phyloP scores from a whole-genome alignment of 2,888 invertebrate genomes.

The Pomacea canaliculata region DNA sequence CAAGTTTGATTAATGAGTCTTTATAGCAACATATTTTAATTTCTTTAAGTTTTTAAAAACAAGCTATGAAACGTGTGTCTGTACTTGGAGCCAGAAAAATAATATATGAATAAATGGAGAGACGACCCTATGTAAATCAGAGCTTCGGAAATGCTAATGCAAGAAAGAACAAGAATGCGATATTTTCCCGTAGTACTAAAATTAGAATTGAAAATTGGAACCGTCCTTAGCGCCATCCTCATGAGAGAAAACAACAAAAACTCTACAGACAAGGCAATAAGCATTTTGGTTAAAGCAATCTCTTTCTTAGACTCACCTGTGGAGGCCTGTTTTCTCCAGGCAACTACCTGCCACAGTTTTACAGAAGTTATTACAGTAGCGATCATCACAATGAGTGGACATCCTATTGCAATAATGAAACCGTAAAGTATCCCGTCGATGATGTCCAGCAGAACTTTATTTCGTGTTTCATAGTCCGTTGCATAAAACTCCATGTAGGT shows the following conservation, averaged over 20 bases:
- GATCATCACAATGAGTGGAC: neutral
- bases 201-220: neutral
- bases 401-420: neutral
- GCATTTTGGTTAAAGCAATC: conserved; percentile 2
- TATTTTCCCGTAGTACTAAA: neutral
- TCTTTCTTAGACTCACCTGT: neutral
- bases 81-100: neutral
- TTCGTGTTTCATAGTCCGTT: neutral
- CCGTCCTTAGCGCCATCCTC: neutral
- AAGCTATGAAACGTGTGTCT: neutral
- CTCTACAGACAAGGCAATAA: conserved; percentile 1
- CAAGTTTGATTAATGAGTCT: no score
- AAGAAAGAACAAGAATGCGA: neutral
- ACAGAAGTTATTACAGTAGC: neutral
- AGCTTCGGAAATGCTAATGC: neutral
- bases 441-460: neutral
- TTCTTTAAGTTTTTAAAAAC: no score
- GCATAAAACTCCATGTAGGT: neutral
- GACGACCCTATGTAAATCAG: neutral
- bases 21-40: no score
- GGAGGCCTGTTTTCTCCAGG: neutral
- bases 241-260: neutral
- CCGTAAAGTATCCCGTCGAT: neutral
- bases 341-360: neutral
- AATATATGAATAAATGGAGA: neutral